Base-by-base conservation (phyloP, 2,797 vertebrate genomes). In the Pelochelys cantorii region DNA sequence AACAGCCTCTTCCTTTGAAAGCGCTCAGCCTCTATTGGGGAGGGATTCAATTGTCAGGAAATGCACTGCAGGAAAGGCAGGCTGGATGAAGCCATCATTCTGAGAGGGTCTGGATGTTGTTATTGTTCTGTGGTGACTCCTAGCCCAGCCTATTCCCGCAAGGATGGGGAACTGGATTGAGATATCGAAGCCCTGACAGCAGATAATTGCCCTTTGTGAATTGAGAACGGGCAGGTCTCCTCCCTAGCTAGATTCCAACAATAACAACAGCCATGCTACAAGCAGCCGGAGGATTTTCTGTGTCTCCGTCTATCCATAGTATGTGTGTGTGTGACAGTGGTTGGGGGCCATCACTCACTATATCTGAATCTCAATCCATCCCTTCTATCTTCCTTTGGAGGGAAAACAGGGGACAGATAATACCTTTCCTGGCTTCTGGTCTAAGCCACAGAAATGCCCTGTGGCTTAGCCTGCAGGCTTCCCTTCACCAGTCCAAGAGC, bases 171-270 rank as follows among this genome's bases (percentile, higher is more conserved):
- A 79, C 14, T 3, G 78, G 94, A 97, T 97, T 97, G 96, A 98
- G 97, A 97, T 97, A 96, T 79, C 94, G 96, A 97, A 97, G 89
- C 78, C 86, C 94, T 95, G 96, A 97, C 92, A 93, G 96, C 62
- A 95, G 96, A 96, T 97, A 97, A 97, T 96, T 94, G 89, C 87
- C 94, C 81, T 48, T 60, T 92, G 85, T 95, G 95, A 80, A 94
- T 94, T 96, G 92, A 78, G 3, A 91, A 96, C 95, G 87, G 92
- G 83, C 90, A 93, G 87, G 79, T 93, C 77, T 94, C 93, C 85
- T 95, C 87, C 3, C 59, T 92, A 82, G 78, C 54, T 94, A 82
- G 89, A 87, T 90, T 94, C 83, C 93, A 95, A n/a, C 79, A 89
- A 78, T 82, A 89, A 79, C 89, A 83, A 86, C 83, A 42, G 81